Evolutionary conservation across 1,140 invertebrate species (phyloP).

Genomic region (Atta cephalotes): DNA sequence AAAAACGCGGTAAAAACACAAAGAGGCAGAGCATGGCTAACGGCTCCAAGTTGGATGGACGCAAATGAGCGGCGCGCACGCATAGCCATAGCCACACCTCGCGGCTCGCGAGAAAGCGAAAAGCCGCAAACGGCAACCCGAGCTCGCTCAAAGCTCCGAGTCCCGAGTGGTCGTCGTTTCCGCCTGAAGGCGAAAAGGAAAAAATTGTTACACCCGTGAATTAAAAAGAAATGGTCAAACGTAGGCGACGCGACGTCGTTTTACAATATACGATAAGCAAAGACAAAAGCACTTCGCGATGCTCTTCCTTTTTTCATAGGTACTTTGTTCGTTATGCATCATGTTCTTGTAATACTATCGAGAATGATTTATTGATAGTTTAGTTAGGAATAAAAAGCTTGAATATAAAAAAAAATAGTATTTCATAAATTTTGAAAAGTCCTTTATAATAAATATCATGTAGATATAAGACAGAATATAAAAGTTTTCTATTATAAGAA

Average conservation of each 20-base stretch:
- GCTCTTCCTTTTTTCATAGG: not conserved
- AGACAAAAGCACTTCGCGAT: conserved; percentile 47
- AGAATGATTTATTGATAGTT: not conserved
- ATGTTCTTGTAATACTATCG: not conserved
- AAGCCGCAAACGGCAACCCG: conserved; percentile 56
- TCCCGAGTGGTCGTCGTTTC: conserved; percentile 15
- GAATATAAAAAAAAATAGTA: not conserved
- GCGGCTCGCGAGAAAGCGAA: conserved; percentile 55
- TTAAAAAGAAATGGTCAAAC: conserved; percentile 53
- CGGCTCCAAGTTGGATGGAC: conserved; percentile 58
- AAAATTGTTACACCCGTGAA: conserved; percentile 20
- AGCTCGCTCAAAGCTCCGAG: conserved; percentile 45
- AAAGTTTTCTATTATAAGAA: conserved; percentile 2
- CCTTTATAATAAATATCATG: not conserved
- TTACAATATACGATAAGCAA: conserved; percentile 5
- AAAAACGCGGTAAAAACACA: conserved; percentile 42
- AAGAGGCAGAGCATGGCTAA: conserved; percentile 45
- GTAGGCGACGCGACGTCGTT: conserved; percentile 22
- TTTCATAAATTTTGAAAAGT: not conserved
- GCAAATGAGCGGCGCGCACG: conserved; percentile 69
- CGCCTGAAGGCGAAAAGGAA: not conserved
- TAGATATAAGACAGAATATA: not conserved
- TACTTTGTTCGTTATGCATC: not conserved
- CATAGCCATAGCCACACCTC: conserved; percentile 57
- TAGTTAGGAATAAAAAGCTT: not conserved